Evolutionary conservation across 1,140 invertebrate species (phyloP).

Genomic region (Zaprionus taronus): DNA sequence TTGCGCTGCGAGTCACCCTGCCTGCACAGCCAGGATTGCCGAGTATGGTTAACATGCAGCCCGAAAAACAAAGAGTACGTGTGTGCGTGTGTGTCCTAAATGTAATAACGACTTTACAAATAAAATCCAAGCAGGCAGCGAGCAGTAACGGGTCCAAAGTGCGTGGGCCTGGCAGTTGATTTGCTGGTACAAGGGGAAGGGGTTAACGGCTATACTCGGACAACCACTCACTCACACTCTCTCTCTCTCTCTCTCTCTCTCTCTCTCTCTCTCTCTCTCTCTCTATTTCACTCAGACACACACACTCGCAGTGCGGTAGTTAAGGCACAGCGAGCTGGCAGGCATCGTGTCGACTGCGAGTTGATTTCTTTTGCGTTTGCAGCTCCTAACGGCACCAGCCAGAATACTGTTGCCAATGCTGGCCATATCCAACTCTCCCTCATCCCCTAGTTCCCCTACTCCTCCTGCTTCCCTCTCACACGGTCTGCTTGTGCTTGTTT

Average conservation of each 20-base stretch:
- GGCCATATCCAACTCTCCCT: background rate
- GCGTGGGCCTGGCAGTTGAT: constrained; percentile 53
- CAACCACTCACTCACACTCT: constrained; percentile 35
- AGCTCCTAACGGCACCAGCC: constrained; percentile 16
- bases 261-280: constrained; percentile 7
- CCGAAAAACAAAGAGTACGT: constrained; percentile 43
- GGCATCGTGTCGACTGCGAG: constrained; percentile 57
- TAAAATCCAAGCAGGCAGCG: constrained; percentile 45
- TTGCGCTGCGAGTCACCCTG: constrained; percentile 1
- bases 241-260: constrained; percentile 14
- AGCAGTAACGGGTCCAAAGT: constrained; percentile 50
- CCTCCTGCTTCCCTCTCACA: background rate
- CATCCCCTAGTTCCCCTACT: background rate
- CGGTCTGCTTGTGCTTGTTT: constrained; percentile 68
- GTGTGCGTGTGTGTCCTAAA: constrained; percentile 60
- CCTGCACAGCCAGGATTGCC: background rate
- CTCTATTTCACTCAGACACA: constrained; percentile 25
- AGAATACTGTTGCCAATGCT: constrained; percentile 17
- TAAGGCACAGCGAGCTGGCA: constrained; percentile 58
- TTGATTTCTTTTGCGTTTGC: constrained; percentile 78
- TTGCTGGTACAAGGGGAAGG: constrained; percentile 14
- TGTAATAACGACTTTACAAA: constrained; percentile 80
- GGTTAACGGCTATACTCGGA: constrained; percentile 45
- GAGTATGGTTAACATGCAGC: constrained; percentile 12
- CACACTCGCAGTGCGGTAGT: constrained; percentile 53